Percentiles rank a stretch among this genome's conserved stretches.
These are phyloP conservation scores for Timema cristinae DNA, from an alignment of 2,888 invertebrate species.

Conservation along the genomic window DNA sequence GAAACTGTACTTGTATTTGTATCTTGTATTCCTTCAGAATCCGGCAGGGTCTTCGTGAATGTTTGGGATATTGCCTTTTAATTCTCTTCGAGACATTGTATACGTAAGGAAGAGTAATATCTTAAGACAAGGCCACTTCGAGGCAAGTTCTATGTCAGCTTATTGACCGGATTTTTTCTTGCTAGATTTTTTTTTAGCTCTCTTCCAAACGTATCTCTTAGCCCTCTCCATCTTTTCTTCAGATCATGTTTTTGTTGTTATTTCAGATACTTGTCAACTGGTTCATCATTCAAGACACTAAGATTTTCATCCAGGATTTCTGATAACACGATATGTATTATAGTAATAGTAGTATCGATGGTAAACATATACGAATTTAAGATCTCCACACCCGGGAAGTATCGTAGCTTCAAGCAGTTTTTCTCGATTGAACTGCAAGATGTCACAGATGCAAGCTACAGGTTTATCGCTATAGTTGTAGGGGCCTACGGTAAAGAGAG, in stretches of 20 bases:
- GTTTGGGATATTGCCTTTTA: constrained; percentile 7
- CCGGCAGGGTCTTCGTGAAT: neutral
- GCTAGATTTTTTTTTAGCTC: neutral
- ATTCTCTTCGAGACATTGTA: constrained; percentile 1
- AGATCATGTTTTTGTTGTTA: neutral
- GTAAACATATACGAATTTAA: constrained; percentile 15
- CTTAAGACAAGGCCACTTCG: constrained; percentile 2
- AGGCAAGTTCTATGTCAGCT: neutral
- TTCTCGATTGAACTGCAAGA: constrained; percentile 15
- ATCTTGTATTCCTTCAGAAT: neutral
- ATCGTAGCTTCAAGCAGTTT: constrained; percentile 19
- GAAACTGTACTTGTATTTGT: neutral
- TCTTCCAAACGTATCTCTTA: neutral
- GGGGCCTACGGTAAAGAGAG: constrained; percentile 19
- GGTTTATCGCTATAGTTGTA: constrained; percentile 19
- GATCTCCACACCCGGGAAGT: constrained; percentile 13
- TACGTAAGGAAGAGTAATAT: neutral
- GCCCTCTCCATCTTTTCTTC: constrained; percentile 9
- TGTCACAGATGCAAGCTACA: constrained; percentile 13
- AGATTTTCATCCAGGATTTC: constrained; percentile 11
- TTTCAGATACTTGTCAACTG: constrained; percentile 2
- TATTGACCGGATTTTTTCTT: constrained; percentile 11
- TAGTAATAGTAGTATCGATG: neutral
- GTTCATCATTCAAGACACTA: constrained; percentile 3
- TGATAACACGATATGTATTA: neutral